Evolutionary conservation across 2,888 invertebrate species (phyloP).

Genomic region (Ophioninae sp.): DNA sequence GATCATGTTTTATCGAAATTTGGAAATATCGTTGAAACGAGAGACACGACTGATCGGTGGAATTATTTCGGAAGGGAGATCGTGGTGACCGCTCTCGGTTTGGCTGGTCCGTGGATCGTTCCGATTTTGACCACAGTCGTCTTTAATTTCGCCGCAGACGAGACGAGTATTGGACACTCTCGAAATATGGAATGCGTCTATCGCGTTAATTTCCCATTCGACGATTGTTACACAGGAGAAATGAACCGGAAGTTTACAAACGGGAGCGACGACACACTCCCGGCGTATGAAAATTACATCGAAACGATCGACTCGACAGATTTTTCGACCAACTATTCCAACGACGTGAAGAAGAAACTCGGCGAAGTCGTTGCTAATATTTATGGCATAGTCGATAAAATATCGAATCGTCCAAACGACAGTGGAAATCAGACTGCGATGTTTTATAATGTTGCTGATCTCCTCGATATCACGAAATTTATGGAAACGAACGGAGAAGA

Average conservation of each 20-base stretch:
- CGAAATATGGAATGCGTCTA: slow-evolving; percentile 67
- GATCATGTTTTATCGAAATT: slow-evolving; percentile 60
- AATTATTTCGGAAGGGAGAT: slow-evolving; percentile 50
- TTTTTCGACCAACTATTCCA: slow-evolving; percentile 57
- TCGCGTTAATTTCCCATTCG: slow-evolving; percentile 70
- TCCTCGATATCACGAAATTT: slow-evolving; percentile 59
- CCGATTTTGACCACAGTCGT: slow-evolving; percentile 69
- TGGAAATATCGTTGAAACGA: not conserved
- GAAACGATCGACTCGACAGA: slow-evolving; percentile 56
- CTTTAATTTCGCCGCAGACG: slow-evolving; percentile 67
- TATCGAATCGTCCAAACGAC: slow-evolving; percentile 53
- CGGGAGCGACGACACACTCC: slow-evolving; percentile 33
- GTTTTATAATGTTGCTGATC: slow-evolving; percentile 39
- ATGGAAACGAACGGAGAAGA: slow-evolving; percentile 2
- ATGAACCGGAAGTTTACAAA: slow-evolving; percentile 28
- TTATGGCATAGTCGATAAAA: slow-evolving; percentile 68
- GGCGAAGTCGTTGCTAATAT: slow-evolving; percentile 70
- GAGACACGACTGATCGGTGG: not conserved
- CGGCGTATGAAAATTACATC: slow-evolving; percentile 62
- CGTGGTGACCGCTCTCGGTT: slow-evolving; percentile 63
- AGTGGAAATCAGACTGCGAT: slow-evolving; percentile 20
- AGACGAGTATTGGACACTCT: slow-evolving; percentile 47
- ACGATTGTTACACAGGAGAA: slow-evolving; percentile 63
- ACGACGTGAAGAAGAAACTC: slow-evolving; percentile 45
- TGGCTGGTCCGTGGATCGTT: slow-evolving; percentile 75